Conservation (phyloP, 1,140 invertebrate genomes). For the Leptopilina clavipes region DNA sequence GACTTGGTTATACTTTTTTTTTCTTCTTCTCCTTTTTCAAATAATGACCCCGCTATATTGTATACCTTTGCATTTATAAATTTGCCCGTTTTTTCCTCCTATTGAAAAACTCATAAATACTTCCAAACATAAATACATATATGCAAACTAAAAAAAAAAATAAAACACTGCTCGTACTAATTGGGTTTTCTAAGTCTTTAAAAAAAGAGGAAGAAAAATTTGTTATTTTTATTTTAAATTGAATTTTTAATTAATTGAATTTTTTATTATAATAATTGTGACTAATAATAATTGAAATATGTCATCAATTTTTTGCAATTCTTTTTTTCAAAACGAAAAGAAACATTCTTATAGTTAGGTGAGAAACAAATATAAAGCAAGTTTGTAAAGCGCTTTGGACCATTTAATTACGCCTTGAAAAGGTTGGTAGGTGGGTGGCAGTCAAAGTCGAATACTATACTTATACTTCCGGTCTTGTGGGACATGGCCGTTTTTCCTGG, state of each 20-base stretch:
- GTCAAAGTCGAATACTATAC: constrained; percentile 42
- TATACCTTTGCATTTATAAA: constrained; percentile 69
- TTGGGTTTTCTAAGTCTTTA: background rate
- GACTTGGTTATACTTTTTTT: constrained; percentile 66
- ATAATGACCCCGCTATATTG: constrained; percentile 70
- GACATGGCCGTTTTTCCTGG: constrained; percentile 44
- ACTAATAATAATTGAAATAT: no score
- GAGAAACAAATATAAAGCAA: background rate
- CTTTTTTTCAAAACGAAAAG: no score
- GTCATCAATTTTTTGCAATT: no score
- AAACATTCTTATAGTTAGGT: no score
- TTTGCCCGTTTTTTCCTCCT: constrained; percentile 22
- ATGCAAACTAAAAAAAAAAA: background rate
- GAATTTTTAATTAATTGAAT: no score
- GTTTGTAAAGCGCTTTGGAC: constrained; percentile 15
- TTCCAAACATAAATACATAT: background rate
- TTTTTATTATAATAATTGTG: no score
- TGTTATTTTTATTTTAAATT: no score
- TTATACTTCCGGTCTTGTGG: constrained; percentile 47
- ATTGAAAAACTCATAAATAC: background rate
- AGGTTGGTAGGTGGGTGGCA: constrained; percentile 47
- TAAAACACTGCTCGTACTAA: background rate
- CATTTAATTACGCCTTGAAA: constrained; percentile 54
- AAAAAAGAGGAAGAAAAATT: no score
- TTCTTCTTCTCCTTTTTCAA: no score